Percentiles rank a stretch among this genome's conserved stretches.
Conservation (phyloP, 1,140 invertebrate species). For the Oryzaephilus surinamensis region DNA sequence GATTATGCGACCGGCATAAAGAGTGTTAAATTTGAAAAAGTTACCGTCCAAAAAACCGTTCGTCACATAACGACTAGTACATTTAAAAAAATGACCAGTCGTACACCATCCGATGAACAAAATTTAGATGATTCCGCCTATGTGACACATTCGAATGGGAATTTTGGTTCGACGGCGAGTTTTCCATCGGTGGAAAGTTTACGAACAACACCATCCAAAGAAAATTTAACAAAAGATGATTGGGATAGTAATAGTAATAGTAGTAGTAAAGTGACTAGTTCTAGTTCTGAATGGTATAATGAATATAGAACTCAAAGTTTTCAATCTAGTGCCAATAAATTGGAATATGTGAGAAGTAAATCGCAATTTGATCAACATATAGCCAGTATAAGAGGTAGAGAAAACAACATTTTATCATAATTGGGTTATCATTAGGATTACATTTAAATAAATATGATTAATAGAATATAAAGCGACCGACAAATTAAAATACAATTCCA, state of each 20-base stretch:
- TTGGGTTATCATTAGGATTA: too few relatives aligned
- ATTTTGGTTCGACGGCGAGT: slow-evolving; percentile 37
- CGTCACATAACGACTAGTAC: slow-evolving; percentile 33
- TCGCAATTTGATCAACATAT: slow-evolving; percentile 82
- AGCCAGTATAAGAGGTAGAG: slow-evolving; percentile 66
- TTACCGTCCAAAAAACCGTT: slow-evolving; percentile 48
- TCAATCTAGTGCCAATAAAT: slow-evolving; percentile 37
- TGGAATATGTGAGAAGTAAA: slow-evolving; percentile 47
- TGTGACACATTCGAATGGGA: slow-evolving; percentile 41
- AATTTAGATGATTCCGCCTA: slow-evolving; percentile 46
- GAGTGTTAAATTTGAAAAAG: slow-evolving; percentile 56
- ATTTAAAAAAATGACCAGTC: slow-evolving; percentile 23
- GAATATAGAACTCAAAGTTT: slow-evolving; percentile 47
- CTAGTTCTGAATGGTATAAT: slow-evolving; percentile 45
- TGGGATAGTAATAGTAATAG: slow-evolving; percentile 26
- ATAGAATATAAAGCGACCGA: too few relatives aligned
- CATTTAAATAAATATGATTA: too few relatives aligned
- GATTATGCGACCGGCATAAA: slow-evolving; percentile 47
- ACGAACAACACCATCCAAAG: slow-evolving; percentile 26
- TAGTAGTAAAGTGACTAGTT: slow-evolving; percentile 24
- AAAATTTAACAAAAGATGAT: slow-evolving; percentile 20
- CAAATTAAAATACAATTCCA: too few relatives aligned
- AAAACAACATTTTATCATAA: too few relatives aligned
- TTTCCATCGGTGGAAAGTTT: slow-evolving; percentile 50
- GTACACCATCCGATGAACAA: slow-evolving; percentile 46